Evolutionary conservation across 2,888 invertebrate species (phyloP).

Genomic region (Drosophila merina): DNA sequence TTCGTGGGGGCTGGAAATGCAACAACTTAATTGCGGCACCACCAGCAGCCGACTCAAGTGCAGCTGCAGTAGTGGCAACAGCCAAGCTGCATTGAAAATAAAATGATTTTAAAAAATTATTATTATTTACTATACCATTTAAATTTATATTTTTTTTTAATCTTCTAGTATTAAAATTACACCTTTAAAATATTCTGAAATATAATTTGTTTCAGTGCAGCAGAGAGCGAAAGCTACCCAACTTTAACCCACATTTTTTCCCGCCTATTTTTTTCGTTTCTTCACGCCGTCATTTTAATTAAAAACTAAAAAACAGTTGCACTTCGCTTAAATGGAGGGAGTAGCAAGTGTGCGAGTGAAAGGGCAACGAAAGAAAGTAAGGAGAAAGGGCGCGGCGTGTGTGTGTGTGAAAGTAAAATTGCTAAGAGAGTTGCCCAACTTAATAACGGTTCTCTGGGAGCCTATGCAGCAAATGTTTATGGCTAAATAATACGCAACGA

Average conservation of each 20-base stretch:
- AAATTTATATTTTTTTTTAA: too few species aligned
- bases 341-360: conserved; percentile 9
- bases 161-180: too few species aligned
- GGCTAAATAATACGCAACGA: conserved; percentile 62
- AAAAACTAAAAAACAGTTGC: conserved; percentile 59
- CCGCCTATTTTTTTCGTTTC: conserved; percentile 27
- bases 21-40: conserved; percentile 73
- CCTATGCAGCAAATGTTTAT: conserved; percentile 60
- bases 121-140: too few species aligned
- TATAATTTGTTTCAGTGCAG: neutral
- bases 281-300: conserved; percentile 64
- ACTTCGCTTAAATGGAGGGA: conserved; percentile 40
- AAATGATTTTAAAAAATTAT: too few species aligned
- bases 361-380: conserved; percentile 1
- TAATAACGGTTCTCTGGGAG: conserved; percentile 61
- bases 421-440: conserved; percentile 21
- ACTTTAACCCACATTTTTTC: conserved; percentile 66
- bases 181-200: too few species aligned
- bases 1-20: conserved; percentile 50
- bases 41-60: conserved; percentile 55
- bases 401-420: conserved; percentile 44
- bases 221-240: conserved; percentile 14
- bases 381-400: neutral
- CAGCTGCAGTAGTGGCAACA: conserved; percentile 11
- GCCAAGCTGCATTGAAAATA: neutral